Evolutionary conservation across 2,888 invertebrate species (phyloP).

Genomic region (Arctia plantaginis): DNA sequence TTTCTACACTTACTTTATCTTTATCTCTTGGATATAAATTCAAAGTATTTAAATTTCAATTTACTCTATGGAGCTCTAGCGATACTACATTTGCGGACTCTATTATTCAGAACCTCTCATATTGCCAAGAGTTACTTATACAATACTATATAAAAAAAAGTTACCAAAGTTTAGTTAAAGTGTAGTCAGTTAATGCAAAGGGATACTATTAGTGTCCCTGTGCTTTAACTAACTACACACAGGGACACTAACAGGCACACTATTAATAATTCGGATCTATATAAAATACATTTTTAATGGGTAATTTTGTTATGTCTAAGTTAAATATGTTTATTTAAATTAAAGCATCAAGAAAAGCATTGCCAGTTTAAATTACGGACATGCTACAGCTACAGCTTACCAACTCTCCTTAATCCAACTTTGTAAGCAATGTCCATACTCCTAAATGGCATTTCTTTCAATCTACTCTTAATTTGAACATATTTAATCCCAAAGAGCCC

Average conservation of each 20-base stretch:
- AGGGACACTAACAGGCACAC: too few relatives aligned
- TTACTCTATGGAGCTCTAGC: neutral
- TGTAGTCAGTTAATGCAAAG: too few relatives aligned
- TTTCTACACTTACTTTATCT: too few relatives aligned
- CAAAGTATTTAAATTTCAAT: neutral
- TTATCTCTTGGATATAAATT: too few relatives aligned
- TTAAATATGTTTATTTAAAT: too few relatives aligned
- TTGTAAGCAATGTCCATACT: neutral
- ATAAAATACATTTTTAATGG: too few relatives aligned
- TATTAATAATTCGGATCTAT: too few relatives aligned
- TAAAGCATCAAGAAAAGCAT: neutral
- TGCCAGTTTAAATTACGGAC: neutral
- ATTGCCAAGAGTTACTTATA: neutral
- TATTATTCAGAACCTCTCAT: neutral
- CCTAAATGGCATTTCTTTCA: neutral
- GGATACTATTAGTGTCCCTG: too few relatives aligned
- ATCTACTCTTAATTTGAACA: neutral
- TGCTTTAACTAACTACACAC: too few relatives aligned
- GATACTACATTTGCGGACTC: neutral
- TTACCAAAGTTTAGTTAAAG: too few relatives aligned
- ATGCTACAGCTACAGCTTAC: neutral
- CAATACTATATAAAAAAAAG: too few relatives aligned
- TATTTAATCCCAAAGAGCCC: neutral
- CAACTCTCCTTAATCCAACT: neutral
- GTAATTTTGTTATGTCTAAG: too few relatives aligned